These are phyloP conservation scores for Drosophila emarginata DNA, from an alignment of 2,888 invertebrate genomes.

Conservation along the genomic window DNA sequence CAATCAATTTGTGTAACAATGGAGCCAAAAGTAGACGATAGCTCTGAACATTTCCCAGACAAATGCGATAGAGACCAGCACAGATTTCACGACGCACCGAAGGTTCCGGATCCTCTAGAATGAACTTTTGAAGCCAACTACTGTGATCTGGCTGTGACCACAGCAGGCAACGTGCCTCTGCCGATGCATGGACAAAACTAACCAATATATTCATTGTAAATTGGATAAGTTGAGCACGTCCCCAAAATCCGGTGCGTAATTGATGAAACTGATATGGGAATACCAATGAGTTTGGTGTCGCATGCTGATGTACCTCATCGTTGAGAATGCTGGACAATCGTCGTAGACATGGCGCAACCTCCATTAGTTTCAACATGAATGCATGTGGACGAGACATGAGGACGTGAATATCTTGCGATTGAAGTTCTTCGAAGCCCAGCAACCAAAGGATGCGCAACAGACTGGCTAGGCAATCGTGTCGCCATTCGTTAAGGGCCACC, in stretches of 20 bases:
- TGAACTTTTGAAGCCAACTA: slow-evolving; percentile 91
- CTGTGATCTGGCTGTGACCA: slow-evolving; percentile 90
- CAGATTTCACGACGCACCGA: slow-evolving; percentile 95
- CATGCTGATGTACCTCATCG: slow-evolving; percentile 88
- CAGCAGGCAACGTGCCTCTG: slow-evolving; percentile 89
- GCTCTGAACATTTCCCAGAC: slow-evolving; percentile 86
- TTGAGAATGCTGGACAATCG: slow-evolving; percentile 93
- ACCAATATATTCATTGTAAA: slow-evolving; percentile 96
- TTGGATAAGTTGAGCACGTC: slow-evolving; percentile 94
- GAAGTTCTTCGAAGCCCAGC: slow-evolving; percentile 87
- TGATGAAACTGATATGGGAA: slow-evolving; percentile 84
- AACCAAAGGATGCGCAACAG: slow-evolving; percentile 93
- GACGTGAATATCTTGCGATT: slow-evolving; percentile 84
- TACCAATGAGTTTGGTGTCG: slow-evolving; percentile 62
- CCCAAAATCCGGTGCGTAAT: slow-evolving; percentile 96
- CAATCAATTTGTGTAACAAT: slow-evolving; percentile 90
- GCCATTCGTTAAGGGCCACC: slow-evolving; percentile 88
- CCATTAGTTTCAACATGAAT: slow-evolving; percentile 90
- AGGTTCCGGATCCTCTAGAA: slow-evolving; percentile 96
- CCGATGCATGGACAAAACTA: slow-evolving; percentile 95
- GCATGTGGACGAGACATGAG: slow-evolving; percentile 86
- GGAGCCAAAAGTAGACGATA: slow-evolving; percentile 88
- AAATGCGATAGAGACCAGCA: slow-evolving; percentile 94
- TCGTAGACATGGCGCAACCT: slow-evolving; percentile 91
- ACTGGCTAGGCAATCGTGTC: slow-evolving; percentile 95